A percentile compares a stretch with the other conserved stretches of the same genome.
Evolutionary conservation across 2,797 vertebrate genomes (phyloP).

Genomic region (Halcyon chelicuti): DNA sequence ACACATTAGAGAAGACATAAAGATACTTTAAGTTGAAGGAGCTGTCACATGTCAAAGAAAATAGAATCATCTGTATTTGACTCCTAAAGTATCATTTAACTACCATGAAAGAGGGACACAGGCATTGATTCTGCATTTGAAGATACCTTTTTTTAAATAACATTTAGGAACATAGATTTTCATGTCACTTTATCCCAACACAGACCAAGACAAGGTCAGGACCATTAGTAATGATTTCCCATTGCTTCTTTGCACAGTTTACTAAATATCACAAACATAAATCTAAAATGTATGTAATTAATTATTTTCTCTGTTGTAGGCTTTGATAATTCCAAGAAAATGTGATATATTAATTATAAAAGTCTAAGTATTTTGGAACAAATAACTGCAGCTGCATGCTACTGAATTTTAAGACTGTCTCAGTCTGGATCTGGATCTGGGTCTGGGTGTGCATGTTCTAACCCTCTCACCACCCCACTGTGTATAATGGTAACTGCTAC

Average conservation of each 20-base stretch:
- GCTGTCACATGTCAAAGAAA: conserved; percentile 27
- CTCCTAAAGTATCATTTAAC: neutral
- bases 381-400: neutral
- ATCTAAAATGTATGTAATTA: neutral
- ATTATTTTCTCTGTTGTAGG: neutral
- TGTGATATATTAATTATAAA: neutral
- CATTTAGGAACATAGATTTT: neutral
- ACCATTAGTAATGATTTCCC: neutral
- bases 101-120: neutral
- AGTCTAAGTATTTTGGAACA: neutral
- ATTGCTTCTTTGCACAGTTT: neutral
- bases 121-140: neutral
- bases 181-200: neutral
- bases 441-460: neutral
- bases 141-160: neutral
- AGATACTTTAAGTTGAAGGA: neutral
- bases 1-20: neutral
- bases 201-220: neutral
- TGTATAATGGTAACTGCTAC: neutral
- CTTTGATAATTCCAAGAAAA: neutral
- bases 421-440: neutral
- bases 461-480: neutral
- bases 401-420: neutral
- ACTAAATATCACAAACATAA: neutral
- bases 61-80: neutral